phyloP scores from a whole-genome alignment of 2,888 invertebrate genomes.

The Erpobdella octoculata region DNA sequence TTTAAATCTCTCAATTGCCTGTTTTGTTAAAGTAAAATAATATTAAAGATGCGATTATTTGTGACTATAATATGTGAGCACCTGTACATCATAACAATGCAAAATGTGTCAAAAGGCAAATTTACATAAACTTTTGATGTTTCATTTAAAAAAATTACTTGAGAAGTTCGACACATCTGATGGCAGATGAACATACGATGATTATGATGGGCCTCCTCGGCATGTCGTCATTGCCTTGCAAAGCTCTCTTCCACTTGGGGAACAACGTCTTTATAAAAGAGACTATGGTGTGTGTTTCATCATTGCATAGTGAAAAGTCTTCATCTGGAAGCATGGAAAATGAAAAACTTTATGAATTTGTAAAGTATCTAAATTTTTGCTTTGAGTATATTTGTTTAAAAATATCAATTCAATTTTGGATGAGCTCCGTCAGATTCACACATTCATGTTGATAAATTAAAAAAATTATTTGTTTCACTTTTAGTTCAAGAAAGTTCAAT shows the following conservation, averaged over 20 bases:
- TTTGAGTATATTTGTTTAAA: not conserved
- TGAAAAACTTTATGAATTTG: not conserved
- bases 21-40: not conserved
- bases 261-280: constrained; percentile 1
- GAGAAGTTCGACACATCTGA: constrained; percentile 14
- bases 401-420: not conserved
- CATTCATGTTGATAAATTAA: not conserved
- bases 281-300: not conserved
- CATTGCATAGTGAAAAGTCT: not conserved
- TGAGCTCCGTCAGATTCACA: not conserved
- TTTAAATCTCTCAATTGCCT: constrained; percentile 45
- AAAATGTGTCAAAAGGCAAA: too few relatives aligned
- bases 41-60: not conserved
- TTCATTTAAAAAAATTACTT: not conserved
- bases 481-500: too few relatives aligned
- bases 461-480: too few relatives aligned
- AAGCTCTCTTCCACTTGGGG: not conserved
- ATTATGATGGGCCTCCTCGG: not conserved
- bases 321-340: not conserved
- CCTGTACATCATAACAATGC: too few relatives aligned
- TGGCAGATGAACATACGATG: constrained; percentile 10
- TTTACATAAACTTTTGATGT: too few relatives aligned
- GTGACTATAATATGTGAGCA: too few relatives aligned
- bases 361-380: not conserved
- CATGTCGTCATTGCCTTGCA: not conserved